phyloP scores from a whole-genome alignment of 2,888 invertebrate species.

The Callyntrura sp. region DNA sequence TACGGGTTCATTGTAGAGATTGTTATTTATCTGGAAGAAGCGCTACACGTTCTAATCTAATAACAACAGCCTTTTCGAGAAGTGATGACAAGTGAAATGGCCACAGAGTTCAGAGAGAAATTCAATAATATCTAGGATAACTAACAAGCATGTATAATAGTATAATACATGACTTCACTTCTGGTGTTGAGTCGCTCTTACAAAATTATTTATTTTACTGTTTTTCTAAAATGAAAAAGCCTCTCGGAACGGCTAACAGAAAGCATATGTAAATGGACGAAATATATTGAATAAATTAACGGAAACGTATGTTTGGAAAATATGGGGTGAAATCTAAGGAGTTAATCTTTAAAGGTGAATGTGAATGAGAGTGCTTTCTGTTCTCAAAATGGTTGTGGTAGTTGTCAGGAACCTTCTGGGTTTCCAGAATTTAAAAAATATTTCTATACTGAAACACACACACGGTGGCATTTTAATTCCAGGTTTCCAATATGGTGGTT shows the following conservation, averaged over 20 bases:
- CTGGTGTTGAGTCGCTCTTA: constrained; percentile 26
- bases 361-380: too few relatives aligned
- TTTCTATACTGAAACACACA: too few relatives aligned
- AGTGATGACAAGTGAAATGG: constrained; percentile 77
- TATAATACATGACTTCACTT: constrained; percentile 23
- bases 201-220: constrained; percentile 2
- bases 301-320: constrained; percentile 21
- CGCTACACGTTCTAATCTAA: constrained; percentile 42
- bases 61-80: constrained; percentile 61
- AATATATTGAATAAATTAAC: constrained; percentile 15
- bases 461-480: too few relatives aligned
- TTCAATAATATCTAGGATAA: constrained; percentile 40
- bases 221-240: constrained; percentile 23
- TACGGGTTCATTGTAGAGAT: background rate
- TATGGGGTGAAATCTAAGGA: background rate
- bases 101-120: constrained; percentile 62
- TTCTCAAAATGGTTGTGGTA: too few relatives aligned
- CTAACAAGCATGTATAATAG: background rate
- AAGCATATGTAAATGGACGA: too few relatives aligned
- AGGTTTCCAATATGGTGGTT: too few relatives aligned
- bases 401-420: too few relatives aligned
- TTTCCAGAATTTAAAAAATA: too few relatives aligned
- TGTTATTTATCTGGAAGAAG: constrained; percentile 64
- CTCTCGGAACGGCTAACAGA: background rate
- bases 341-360: background rate